Evolutionary conservation across 2,888 invertebrate genomes (phyloP), one percentile per base, ranked within the genome.

Genomic region (Azorinus chamasolen): DNA sequence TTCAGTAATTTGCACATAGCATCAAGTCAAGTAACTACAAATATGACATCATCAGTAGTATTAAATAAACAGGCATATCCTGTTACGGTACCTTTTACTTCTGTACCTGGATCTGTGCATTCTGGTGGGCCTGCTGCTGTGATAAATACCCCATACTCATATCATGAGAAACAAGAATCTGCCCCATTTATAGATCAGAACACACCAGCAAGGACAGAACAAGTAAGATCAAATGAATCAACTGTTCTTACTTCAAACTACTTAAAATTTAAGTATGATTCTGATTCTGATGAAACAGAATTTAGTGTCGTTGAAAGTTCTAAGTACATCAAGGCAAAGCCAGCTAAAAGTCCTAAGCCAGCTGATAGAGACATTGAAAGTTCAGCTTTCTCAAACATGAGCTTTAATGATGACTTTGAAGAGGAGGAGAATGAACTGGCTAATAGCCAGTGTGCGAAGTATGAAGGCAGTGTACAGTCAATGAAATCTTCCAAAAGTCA

Each of bases 311-410:
- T 57, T 27, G 77, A 76, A 65, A 79, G 71, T 54, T 66, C 77
- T 14, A 81, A 75, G 48, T 72, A 79, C 76, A 64, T 70, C 55
- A 84, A 83, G 75, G 71, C 72, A 43, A 85, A 81, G 66, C 78
- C 62, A 14, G 62, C 77, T 16, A 72, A 71, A 59, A 84, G 84
- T 66, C 84, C 81, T 10, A 68, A 78, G 50, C 71, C 64, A 16
- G 39, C 59, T 12, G 76, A 76, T 20, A 69, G 79, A 25, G 85
- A 88, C 53, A 87, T 88, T 46, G 83, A 86, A 65, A 84, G 80
- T 53, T 84, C 88, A 39, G 90, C 87, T 16, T 90, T 90, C 74
- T 86, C 90, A 39, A 90, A 90, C 62, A 90, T 90, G 90, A 90
- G 90, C 76, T 90, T 89, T 68, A 87, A 89, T 79, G 89, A 90